Evolutionary conservation across 2,888 invertebrate genomes (phyloP), one percentile per base, ranked within the genome.

Genomic region (Xestoiulus laeticollis): DNA sequence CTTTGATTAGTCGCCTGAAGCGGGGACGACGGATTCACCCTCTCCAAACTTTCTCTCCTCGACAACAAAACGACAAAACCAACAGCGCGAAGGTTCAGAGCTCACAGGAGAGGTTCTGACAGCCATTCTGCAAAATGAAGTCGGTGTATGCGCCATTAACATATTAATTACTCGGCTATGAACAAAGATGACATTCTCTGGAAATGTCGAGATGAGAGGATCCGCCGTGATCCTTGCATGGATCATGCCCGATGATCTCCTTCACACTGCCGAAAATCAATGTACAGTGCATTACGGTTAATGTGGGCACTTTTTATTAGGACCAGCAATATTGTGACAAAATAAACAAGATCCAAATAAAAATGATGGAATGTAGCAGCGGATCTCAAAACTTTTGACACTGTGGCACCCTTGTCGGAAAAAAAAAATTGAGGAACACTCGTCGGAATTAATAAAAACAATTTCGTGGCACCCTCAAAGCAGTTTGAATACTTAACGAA

Each of bases 61-160:
- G 78, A 78, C 78, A 78, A 78, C 78, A 30, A n/a, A 78, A 78
- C 78, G 26, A 78, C 30, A 78, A 78, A 78, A 78, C 78, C 26
- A 78, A 78, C 78, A 26, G 30, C 26, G 26, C 5, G 26, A 0
- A 30, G 30, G 78, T 78, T 78, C 78, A 30, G 78, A 68, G 68
- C 68, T 68, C 68, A 68, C 68, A 1, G 68, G 12, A 68, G 68
- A 78, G 78, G 30, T 78, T 78, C 78, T 78, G 78, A 78, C 78
- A 78, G 78, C 78, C 78, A 78, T 78, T 78, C 78, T 78, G 30
- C 78, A 14, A 30, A 30, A 78, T 78, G 78, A 78, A 78, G 78
- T 78, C 78, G 78, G 78, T 30, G 14, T 30, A 30, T 14, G 30
- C 30, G 78, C 78, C 78, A 78, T 78, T 78, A 78, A 26, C 78